Conservation (phyloP, 2,888 invertebrate species). For the Ectobius pallidus region DNA sequence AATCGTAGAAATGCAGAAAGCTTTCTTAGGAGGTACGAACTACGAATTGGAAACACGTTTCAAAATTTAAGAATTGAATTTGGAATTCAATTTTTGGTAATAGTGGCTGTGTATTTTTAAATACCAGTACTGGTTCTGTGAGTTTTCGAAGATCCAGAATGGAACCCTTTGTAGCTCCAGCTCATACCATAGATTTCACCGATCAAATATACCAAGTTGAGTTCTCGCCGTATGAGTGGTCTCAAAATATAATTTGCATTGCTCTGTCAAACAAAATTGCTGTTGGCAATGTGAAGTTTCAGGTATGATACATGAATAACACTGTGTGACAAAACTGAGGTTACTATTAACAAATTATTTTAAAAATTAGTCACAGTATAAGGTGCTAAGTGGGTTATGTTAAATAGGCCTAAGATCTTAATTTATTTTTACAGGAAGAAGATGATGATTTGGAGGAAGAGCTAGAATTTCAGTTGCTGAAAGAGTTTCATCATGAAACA, state of each 20-base stretch:
- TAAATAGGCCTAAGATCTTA: no score
- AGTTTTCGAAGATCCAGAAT: no score
- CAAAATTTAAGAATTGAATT: no score
- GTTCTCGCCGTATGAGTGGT: slow-evolving; percentile 69
- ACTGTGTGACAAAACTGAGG: no score
- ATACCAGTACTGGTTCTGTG: not conserved
- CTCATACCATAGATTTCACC: slow-evolving; percentile 58
- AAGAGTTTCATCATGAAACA: slow-evolving; percentile 62
- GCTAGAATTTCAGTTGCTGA: slow-evolving; percentile 57
- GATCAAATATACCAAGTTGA: slow-evolving; percentile 64
- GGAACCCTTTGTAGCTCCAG: slow-evolving; percentile 45
- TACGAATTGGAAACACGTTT: no score
- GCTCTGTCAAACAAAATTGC: slow-evolving; percentile 64
- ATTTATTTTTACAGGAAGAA: slow-evolving; percentile 55
- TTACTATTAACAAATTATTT: no score
- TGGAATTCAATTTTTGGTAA: no score
- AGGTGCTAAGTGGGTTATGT: no score
- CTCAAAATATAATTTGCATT: slow-evolving; percentile 66
- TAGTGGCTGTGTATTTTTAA: not conserved
- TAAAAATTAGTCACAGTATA: no score
- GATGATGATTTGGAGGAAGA: slow-evolving; percentile 58
- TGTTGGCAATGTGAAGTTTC: slow-evolving; percentile 62
- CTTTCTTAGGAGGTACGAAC: no score
- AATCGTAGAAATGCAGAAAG: no score
- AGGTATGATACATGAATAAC: slow-evolving; percentile 56